These are phyloP conservation scores for Oligia latruncula DNA, from an alignment of 2,888 invertebrate genomes.

Conservation along the genomic window DNA sequence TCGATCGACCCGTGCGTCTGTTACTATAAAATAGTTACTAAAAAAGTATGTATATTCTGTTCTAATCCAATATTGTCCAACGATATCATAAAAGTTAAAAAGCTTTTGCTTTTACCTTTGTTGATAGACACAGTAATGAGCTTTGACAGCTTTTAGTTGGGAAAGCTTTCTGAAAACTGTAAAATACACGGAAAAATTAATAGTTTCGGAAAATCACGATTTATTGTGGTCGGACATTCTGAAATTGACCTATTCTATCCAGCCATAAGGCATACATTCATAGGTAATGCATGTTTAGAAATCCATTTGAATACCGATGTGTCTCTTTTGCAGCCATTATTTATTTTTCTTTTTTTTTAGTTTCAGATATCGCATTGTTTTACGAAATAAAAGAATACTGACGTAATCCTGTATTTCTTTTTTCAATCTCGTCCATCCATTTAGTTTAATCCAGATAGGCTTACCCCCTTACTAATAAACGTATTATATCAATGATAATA, in stretches of 20 bases:
- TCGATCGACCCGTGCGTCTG: background rate
- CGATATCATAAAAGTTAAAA: background rate
- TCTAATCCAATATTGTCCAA: background rate
- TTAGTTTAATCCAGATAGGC: background rate
- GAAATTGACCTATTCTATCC: background rate
- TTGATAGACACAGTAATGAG: background rate
- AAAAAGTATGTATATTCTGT: background rate
- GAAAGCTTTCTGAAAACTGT: constrained; percentile 6
- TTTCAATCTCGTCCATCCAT: background rate
- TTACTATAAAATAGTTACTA: background rate
- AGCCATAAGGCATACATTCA: background rate
- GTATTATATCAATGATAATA: too few relatives aligned
- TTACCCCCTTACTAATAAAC: too few relatives aligned
- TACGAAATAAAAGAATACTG: background rate
- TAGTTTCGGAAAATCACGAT: background rate
- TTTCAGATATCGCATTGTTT: background rate
- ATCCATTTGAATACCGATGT: background rate
- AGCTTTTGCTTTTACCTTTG: background rate
- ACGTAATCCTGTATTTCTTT: background rate
- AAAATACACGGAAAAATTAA: background rate
- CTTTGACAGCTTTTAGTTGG: background rate
- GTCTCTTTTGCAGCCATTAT: background rate
- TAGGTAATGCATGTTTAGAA: background rate
- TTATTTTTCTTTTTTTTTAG: background rate
- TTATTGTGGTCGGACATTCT: background rate